Base-by-base conservation (phyloP, 2,113 vertebrate species). In the Peromyscus maniculatus region DNA sequence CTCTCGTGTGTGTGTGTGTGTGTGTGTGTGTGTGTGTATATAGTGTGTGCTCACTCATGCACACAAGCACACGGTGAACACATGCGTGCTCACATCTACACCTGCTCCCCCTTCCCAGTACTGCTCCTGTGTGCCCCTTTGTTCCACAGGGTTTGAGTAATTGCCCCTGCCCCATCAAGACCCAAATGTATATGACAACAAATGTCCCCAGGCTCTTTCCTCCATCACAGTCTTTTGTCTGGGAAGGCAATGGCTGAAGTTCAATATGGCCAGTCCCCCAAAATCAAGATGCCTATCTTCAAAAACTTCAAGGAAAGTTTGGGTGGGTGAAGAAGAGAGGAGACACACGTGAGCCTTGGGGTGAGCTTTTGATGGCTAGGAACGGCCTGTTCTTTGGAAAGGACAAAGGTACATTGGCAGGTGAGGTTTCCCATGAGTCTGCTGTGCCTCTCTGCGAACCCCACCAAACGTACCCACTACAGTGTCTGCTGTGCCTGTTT, bases 341-440 rank as follows among this genome's bases (percentile, higher is more conserved):
- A 67, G 15, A 9, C 49, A 64, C 33, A 5, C 89, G 4, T 22
- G 24, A 36, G 67, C 62, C 75, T 39, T 19, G 33, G 43, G 77
- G 62, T 12, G 17, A 88, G 15, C n/a, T 78, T 79, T 46, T n/a
- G 15, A 57, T 67, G 46, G 49, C 67, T 39, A 43, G 28, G 24
- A 6, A 31, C 12, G 49, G 39, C 79, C 82, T 96, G 55, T 79
- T 66, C 69, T 82, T 84, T 89, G 57, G 66, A 78, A 94, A 91
- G 52, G 83, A 33, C 62, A 93, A 92, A 92, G 91, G 90, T 66
- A 59, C 9, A 33, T 52, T 71, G 74, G 36, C 2, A 64, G 33
- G 43, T 12, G 43, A 28, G 43, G 11, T 24, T 57, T 84, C 78
- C 55, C 49, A n/a, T 4, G 6, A 33, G 62, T 67, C 28, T 28